These are phyloP conservation scores for Cladopsammia gracilis DNA, from an alignment of 64 coral and sea anemone genomes.

Conservation along the genomic window DNA sequence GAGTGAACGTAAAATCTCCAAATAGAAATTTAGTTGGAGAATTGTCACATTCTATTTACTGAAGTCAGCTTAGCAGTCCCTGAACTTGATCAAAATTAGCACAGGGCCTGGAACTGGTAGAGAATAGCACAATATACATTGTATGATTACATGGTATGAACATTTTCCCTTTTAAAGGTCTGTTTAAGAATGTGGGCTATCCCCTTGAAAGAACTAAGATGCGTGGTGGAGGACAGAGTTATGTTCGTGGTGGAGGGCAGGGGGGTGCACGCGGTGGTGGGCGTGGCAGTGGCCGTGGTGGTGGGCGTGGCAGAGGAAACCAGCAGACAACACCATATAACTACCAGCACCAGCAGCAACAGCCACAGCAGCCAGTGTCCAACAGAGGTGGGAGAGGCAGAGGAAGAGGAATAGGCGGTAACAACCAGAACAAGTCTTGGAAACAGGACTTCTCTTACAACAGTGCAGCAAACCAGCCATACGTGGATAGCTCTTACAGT, in stretches of 20 bases:
- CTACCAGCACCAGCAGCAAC: not conserved
- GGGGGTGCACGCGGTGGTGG: conserved; percentile 12
- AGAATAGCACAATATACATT: too few relatives aligned
- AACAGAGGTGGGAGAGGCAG: conserved; percentile 55
- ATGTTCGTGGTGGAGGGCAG: not conserved
- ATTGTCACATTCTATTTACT: too few relatives aligned
- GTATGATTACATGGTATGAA: too few relatives aligned
- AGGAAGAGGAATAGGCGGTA: conserved; percentile 18
- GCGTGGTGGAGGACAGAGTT: not conserved
- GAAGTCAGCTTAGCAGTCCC: too few relatives aligned
- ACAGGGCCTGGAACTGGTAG: too few relatives aligned
- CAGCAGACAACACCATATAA: conserved; percentile 13
- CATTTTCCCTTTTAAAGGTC: too few relatives aligned
- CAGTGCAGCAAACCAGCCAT: conserved; percentile 41
- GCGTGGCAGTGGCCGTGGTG: not conserved
- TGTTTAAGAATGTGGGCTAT: too few relatives aligned
- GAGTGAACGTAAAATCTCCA: too few relatives aligned
- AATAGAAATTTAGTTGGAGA: too few relatives aligned
- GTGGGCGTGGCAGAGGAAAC: conserved; percentile 22
- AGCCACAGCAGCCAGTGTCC: not conserved
- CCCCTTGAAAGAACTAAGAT: too few relatives aligned
- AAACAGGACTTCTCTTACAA: conserved; percentile 25
- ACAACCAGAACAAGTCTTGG: conserved; percentile 34
- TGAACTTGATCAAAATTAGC: too few relatives aligned
- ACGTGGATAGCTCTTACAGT: not conserved